phyloP scores from a whole-genome alignment of 2,888 invertebrate genomes.

The Campoplex nolae region DNA sequence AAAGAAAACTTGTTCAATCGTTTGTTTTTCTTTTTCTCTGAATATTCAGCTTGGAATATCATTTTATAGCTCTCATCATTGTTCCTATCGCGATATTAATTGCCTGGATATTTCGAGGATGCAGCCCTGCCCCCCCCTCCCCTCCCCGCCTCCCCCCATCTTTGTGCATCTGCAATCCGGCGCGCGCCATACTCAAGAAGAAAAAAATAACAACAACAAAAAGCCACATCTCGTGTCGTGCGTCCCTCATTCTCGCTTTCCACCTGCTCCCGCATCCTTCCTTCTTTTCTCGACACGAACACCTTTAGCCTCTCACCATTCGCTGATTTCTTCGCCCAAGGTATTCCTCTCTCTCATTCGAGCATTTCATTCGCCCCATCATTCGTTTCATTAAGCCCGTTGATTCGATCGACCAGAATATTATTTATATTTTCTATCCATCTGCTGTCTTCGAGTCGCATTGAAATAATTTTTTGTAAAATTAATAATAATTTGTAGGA shows the following conservation, averaged over 20 bases:
- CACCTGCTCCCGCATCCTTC: conserved; percentile 68
- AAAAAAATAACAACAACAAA: conserved; percentile 13
- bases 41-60: neutral
- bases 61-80: neutral
- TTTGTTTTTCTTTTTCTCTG: neutral
- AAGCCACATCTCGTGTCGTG: neutral
- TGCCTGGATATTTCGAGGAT: too few relatives aligned
- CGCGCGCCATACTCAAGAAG: neutral
- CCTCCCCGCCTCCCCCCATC: neutral
- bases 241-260: conserved; percentile 48
- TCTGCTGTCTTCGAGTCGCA: too few relatives aligned
- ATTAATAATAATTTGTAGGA: neutral
- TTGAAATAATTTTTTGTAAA: neutral
- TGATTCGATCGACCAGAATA: too few relatives aligned
- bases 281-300: neutral
- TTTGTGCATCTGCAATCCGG: neutral
- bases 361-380: neutral
- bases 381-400: neutral
- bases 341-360: neutral
- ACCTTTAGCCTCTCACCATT: conserved; percentile 2
- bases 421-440: neutral
- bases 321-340: neutral
- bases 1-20: neutral
- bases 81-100: neutral
- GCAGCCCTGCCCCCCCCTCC: too few relatives aligned